Evolutionary conservation across 2,113 vertebrate genomes (phyloP).

Genomic region (Herpetotheres cachinnans): DNA sequence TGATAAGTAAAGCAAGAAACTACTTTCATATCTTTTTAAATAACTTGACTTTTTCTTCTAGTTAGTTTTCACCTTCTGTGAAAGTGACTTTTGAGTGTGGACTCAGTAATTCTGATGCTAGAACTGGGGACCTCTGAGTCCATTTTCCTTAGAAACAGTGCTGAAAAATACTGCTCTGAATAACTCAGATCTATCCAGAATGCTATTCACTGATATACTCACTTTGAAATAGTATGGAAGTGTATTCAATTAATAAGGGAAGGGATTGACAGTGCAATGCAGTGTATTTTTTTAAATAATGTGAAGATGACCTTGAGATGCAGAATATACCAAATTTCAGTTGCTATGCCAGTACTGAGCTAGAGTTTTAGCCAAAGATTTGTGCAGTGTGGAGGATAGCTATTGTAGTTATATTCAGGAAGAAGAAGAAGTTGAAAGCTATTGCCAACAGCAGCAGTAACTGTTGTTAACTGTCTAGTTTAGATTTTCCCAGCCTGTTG

Average conservation of each 20-base stretch:
- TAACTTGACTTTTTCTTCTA: neutral
- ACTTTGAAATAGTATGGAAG: neutral
- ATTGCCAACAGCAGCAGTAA: neutral
- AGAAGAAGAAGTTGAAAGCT: neutral
- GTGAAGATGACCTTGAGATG: neutral
- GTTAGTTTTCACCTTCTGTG: neutral
- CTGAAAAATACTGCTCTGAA: neutral
- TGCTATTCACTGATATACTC: neutral
- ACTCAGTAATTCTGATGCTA: neutral
- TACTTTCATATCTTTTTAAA: neutral
- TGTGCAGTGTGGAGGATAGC: neutral
- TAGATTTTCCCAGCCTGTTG: neutral
- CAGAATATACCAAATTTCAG: neutral
- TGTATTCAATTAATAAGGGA: neutral
- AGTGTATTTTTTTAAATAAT: neutral
- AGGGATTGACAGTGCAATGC: neutral
- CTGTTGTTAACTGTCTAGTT: neutral
- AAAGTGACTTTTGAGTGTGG: neutral
- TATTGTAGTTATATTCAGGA: neutral
- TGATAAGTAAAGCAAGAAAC: neutral
- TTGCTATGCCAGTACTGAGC: neutral
- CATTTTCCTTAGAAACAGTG: neutral
- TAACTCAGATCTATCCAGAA: neutral
- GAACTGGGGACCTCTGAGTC: neutral
- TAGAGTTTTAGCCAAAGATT: neutral